Evolutionary conservation across 2,113 vertebrate genomes (phyloP).

Genomic region (Hippocampus abdominalis): DNA sequence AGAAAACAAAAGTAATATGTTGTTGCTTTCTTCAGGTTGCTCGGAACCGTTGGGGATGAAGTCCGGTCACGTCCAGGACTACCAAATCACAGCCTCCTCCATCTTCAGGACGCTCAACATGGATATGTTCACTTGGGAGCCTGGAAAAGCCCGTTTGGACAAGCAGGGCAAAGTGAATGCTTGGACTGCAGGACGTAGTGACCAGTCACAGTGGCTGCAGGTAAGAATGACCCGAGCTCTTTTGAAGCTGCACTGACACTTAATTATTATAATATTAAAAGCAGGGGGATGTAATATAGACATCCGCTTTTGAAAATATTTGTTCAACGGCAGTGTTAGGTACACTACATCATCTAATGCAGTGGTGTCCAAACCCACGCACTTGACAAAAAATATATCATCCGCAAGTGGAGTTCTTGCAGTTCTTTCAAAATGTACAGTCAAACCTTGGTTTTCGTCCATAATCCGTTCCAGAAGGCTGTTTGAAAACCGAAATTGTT

Average conservation of each 20-base stretch:
- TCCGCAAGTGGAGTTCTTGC: too few species aligned
- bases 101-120: constrained; percentile 96
- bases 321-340: too few species aligned
- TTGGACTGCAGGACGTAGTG: constrained; percentile 94
- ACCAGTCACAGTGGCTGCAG: constrained; percentile 98
- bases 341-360: neutral
- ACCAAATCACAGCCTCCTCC: constrained; percentile 92
- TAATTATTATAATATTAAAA: neutral
- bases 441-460: too few species aligned
- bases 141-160: constrained; percentile 94
- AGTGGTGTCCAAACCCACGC: too few species aligned
- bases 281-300: constrained; percentile 15
- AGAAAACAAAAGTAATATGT: neutral
- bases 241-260: neutral
- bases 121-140: constrained; percentile 99
- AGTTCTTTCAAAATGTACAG: too few species aligned
- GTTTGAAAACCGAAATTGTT: too few species aligned
- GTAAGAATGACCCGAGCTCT: constrained; percentile 60
- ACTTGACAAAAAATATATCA: too few species aligned
- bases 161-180: constrained; percentile 98
- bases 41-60: constrained; percentile 98
- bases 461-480: too few species aligned
- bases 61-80: constrained; percentile 94
- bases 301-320: too few species aligned
- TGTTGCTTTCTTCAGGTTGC: constrained; percentile 78